phyloP scores from a whole-genome alignment of 2,888 invertebrate genomes.

The Prosapia bicincta region DNA sequence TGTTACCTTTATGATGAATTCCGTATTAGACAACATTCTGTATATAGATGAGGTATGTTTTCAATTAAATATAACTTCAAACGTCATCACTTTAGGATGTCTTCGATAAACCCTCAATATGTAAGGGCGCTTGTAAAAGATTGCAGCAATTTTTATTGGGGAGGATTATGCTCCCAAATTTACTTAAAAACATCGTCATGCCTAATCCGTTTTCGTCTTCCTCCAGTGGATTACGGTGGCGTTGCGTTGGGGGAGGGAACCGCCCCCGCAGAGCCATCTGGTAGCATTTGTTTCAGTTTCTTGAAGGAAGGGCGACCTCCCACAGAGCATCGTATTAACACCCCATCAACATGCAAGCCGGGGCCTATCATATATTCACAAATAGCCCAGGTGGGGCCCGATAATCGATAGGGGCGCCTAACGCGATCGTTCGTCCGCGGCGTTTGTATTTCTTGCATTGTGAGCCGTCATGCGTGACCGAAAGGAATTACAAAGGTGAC shows the following conservation, averaged over 20 bases:
- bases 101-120: not conserved
- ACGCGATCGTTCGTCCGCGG: not conserved
- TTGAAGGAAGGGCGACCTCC: constrained; percentile 17
- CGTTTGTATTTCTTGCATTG: not conserved
- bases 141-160: not conserved
- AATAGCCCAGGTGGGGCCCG: not conserved
- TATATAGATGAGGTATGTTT: too few species aligned
- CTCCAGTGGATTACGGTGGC: not conserved
- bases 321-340: not conserved
- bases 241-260: not conserved
- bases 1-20: too few species aligned
- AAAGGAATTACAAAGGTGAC: not conserved
- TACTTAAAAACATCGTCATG: not conserved
- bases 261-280: not conserved
- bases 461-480: not conserved
- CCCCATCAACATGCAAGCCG: not conserved
- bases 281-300: constrained; percentile 19
- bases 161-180: not conserved
- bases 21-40: too few species aligned
- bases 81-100: too few species aligned
- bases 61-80: too few species aligned
- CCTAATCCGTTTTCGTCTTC: not conserved
- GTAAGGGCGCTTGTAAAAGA: not conserved
- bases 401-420: not conserved
- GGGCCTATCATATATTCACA: not conserved